These are phyloP conservation scores for Glyphotaelius pellucidus DNA, from an alignment of 2,888 invertebrate genomes.

Conservation along the genomic window DNA sequence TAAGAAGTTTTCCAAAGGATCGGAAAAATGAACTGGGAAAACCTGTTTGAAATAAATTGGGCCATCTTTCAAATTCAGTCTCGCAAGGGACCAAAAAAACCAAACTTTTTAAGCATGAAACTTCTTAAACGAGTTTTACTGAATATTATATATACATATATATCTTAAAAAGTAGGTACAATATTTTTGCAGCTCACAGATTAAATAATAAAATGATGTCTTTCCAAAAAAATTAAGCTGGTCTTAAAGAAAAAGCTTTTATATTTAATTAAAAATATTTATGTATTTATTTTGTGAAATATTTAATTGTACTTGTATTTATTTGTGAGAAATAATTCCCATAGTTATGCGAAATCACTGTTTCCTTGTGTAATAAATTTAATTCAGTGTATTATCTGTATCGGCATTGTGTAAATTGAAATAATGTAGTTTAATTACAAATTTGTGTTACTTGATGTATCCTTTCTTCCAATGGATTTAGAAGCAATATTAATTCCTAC, in stretches of 20 bases:
- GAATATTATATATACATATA: too few species aligned
- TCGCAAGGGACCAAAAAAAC: too few species aligned
- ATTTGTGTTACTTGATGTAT: neutral
- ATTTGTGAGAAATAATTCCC: neutral
- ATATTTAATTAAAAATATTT: neutral
- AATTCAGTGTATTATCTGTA: neutral
- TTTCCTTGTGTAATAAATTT: neutral
- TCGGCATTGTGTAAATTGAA: neutral
- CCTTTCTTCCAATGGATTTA: conserved; percentile 29
- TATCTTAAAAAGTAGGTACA: neutral
- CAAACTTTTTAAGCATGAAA: too few species aligned
- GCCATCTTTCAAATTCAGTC: too few species aligned
- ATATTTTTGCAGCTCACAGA: neutral
- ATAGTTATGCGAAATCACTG: neutral
- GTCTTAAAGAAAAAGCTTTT: neutral
- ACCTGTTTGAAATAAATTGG: too few species aligned
- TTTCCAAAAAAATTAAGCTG: neutral
- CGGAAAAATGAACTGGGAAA: too few species aligned
- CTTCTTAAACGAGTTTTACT: too few species aligned
- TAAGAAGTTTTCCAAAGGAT: too few species aligned
- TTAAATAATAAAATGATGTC: neutral
- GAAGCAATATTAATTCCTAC: conserved; percentile 32
- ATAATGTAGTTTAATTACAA: neutral
- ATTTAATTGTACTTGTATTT: too few species aligned
- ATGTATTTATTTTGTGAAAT: neutral